phyloP scores from a whole-genome alignment of 2,113 vertebrate genomes.

The Burhinus bistriatus region DNA sequence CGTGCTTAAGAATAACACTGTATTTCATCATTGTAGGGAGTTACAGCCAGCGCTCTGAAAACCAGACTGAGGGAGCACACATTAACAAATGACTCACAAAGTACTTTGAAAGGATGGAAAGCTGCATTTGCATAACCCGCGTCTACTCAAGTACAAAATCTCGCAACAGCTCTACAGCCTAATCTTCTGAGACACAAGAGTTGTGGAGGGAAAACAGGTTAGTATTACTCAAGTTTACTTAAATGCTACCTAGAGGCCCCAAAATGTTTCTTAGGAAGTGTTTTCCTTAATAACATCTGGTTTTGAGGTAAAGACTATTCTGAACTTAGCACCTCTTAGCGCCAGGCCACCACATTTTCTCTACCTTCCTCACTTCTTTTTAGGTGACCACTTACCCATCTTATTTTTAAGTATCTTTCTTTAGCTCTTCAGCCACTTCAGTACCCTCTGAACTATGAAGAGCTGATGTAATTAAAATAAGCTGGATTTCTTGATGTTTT shows the following conservation, averaged over 20 bases:
- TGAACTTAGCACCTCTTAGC: neutral
- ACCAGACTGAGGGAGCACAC: neutral
- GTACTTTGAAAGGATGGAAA: neutral
- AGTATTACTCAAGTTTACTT: neutral
- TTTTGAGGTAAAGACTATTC: neutral
- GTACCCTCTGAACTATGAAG: neutral
- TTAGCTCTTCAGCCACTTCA: neutral
- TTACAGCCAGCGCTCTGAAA: neutral
- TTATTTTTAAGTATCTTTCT: neutral
- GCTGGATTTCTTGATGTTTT: neutral
- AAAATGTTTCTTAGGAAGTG: neutral
- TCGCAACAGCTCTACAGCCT: neutral
- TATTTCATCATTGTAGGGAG: neutral
- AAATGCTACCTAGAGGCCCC: neutral
- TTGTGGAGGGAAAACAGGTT: neutral
- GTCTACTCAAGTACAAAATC: neutral
- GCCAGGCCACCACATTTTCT: neutral
- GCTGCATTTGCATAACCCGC: neutral
- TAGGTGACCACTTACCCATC: no score
- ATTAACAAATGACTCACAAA: neutral
- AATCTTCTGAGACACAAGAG: neutral
- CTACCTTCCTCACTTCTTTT: neutral
- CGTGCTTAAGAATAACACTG: neutral
- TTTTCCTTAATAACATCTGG: neutral
- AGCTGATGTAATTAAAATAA: neutral